Evolutionary conservation across 2,797 vertebrate genomes (phyloP).

Genomic region (Chelon labrosus): DNA sequence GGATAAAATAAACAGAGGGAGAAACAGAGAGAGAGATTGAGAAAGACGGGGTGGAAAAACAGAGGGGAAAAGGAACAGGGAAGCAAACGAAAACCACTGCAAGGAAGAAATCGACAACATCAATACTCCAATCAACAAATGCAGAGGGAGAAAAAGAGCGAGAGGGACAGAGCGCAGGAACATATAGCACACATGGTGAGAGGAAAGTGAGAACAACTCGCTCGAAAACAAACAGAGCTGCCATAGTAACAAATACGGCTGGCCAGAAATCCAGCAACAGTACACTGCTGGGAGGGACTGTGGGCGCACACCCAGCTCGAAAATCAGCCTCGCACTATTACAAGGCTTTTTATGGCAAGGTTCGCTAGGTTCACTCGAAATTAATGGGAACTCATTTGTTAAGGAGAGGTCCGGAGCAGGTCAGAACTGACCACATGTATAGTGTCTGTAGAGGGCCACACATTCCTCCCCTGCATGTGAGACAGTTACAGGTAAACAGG

Average conservation of each 20-base stretch:
- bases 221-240: slow-evolving; percentile 75
- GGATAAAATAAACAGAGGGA: slow-evolving; percentile 75
- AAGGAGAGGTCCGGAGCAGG: slow-evolving; percentile 54
- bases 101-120: slow-evolving; percentile 43
- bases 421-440: slow-evolving; percentile 68
- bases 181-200: slow-evolving; percentile 45
- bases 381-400: slow-evolving; percentile 65
- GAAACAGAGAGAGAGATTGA: slow-evolving; percentile 19
- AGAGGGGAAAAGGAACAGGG: slow-evolving; percentile 15
- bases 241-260: slow-evolving; percentile 75
- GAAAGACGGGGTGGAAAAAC: slow-evolving; percentile 23
- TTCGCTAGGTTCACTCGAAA: slow-evolving; percentile 63
- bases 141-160: slow-evolving; percentile 13
- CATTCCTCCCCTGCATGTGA: slow-evolving; percentile 72
- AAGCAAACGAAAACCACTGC: slow-evolving; percentile 32
- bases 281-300: slow-evolving; percentile 64
- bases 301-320: slow-evolving; percentile 51
- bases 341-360: slow-evolving; percentile 72
- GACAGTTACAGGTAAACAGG: slow-evolving; percentile 76
- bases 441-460: slow-evolving; percentile 62
- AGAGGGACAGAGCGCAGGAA: slow-evolving; percentile 56
- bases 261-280: slow-evolving; percentile 71
- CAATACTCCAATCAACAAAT: slow-evolving; percentile 63
- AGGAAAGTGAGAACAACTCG: slow-evolving; percentile 55
- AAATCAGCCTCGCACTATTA: slow-evolving; percentile 59